Evolutionary conservation across 2,113 vertebrate species (phyloP).

Genomic region (Corythornis vintsioides): DNA sequence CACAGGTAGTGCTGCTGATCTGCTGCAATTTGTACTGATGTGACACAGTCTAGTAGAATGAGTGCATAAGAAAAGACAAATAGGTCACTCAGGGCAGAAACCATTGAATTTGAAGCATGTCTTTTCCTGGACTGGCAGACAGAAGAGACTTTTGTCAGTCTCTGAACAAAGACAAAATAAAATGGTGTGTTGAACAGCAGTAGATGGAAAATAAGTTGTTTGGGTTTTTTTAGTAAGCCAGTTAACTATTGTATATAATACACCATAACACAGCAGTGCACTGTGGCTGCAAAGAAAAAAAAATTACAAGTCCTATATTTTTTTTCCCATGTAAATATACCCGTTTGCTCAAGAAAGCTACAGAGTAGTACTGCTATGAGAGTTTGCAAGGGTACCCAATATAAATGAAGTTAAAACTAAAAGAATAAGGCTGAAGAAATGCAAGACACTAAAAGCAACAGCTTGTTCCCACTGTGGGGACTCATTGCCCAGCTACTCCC

Average conservation of each 20-base stretch:
- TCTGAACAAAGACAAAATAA: conserved; percentile 7
- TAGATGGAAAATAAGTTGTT: not conserved
- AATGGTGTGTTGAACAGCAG: not conserved
- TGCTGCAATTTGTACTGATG: not conserved
- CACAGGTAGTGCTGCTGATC: not conserved
- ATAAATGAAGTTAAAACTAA: not conserved
- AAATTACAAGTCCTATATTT: not conserved
- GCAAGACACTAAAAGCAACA: not conserved
- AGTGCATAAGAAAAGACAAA: not conserved
- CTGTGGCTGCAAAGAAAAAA: not conserved
- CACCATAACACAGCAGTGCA: not conserved
- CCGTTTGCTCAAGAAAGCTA: not conserved
- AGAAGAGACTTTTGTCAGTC: not conserved
- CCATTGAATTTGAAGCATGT: not conserved
- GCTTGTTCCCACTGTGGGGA: not conserved
- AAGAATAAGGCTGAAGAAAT: not conserved
- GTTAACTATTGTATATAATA: not conserved
- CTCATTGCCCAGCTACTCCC: not conserved
- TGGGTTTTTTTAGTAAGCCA: not conserved
- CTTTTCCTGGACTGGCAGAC: not conserved
- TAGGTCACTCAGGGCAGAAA: not conserved
- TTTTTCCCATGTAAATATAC: not conserved
- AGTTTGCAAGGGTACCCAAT: accelerated
- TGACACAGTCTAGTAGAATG: not conserved
- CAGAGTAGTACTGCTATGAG: not conserved